A percentile compares a stretch with the other conserved stretches of the same genome.
Evolutionary conservation across 2,888 invertebrate species (phyloP).

Genomic region (Eurytoma adleriae): DNA sequence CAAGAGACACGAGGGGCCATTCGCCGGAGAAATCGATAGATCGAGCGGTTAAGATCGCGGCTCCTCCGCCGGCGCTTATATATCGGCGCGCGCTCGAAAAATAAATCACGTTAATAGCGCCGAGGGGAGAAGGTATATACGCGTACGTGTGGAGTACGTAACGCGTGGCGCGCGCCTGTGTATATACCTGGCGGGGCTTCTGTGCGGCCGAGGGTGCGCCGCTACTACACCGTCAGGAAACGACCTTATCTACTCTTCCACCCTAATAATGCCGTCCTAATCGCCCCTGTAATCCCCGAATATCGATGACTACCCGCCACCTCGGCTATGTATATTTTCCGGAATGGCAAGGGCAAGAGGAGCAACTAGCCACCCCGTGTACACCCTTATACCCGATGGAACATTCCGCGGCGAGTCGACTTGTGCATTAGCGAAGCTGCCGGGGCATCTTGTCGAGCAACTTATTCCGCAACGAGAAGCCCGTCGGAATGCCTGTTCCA

Average conservation of each 20-base stretch:
- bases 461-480: too few relatives aligned
- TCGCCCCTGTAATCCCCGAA: slow-evolving; percentile 64
- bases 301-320: slow-evolving; percentile 60
- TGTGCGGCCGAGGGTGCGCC: not conserved
- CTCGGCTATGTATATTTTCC: slow-evolving; percentile 61
- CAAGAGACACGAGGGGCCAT: not conserved
- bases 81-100: slow-evolving; percentile 50
- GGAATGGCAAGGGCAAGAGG: slow-evolving; percentile 26
- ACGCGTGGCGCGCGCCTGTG: not conserved
- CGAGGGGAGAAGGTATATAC: slow-evolving; percentile 17
- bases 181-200: not conserved
- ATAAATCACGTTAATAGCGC: slow-evolving; percentile 63
- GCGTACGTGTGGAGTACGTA: not conserved
- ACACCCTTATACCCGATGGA: not conserved
- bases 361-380: not conserved
- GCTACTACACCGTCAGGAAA: slow-evolving; percentile 57
- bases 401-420: not conserved
- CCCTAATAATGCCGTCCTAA: slow-evolving; percentile 65
- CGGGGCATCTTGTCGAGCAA: not conserved
- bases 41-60: slow-evolving; percentile 60
- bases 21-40: slow-evolving; percentile 58
- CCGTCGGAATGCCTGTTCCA: too few relatives aligned
- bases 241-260: slow-evolving; percentile 65
- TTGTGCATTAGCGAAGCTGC: not conserved
- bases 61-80: not conserved